Conservation (phyloP, 2,113 vertebrate genomes). For the Tragelaphus strepsiceros region DNA sequence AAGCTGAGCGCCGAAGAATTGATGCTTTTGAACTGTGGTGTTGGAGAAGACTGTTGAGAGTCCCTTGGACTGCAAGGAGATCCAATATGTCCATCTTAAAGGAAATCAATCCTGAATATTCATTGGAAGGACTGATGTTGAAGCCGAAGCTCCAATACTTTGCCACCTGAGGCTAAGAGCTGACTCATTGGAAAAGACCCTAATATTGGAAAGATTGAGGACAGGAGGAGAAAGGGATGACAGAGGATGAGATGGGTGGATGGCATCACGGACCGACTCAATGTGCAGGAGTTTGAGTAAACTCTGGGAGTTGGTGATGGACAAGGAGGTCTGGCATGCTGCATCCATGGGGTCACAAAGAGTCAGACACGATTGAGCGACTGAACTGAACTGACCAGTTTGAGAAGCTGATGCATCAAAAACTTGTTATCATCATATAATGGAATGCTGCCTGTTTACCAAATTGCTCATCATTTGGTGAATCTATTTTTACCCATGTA, state of each 20-base stretch:
- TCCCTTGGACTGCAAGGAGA: neutral
- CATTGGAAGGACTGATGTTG: neutral
- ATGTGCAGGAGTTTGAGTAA: neutral
- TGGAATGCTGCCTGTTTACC: neutral
- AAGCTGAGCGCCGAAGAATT: neutral
- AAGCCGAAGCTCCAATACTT: neutral
- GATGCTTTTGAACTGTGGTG: neutral
- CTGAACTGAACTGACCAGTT: neutral
- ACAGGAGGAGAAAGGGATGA: neutral
- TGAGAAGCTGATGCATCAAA: neutral
- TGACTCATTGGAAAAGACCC: neutral
- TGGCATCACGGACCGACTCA: fast-evolving
- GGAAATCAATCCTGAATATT: neutral
- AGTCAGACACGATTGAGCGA: fast-evolving
- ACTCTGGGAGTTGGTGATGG: neutral
- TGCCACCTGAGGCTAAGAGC: neutral
- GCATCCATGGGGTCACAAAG: neutral
- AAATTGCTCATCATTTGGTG: neutral
- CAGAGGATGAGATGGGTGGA: neutral
- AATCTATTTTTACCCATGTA: neutral
- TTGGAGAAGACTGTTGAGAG: neutral
- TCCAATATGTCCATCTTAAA: neutral
- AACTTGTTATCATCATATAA: neutral
- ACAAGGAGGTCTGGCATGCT: neutral
- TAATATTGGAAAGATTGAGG: neutral